Percentiles rank a stretch among this genome's conserved stretches.
These are phyloP conservation scores for Micromussa lordhowensis DNA, from an alignment of 92 coral and sea anemone genomes.

Conservation along the genomic window DNA sequence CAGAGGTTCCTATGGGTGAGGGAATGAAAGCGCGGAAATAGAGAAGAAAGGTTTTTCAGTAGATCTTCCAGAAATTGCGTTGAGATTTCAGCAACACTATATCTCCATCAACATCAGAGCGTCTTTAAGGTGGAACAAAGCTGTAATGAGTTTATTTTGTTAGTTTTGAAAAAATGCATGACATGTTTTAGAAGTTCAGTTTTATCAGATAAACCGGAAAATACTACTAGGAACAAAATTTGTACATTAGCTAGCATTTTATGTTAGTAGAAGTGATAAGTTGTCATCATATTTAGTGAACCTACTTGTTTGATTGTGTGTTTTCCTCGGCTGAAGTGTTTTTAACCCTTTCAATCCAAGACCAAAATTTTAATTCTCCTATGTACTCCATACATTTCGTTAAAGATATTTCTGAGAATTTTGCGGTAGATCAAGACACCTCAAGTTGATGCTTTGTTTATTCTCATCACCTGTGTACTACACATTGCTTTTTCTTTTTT, in stretches of 20 bases:
- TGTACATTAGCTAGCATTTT: neutral
- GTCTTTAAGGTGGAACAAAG: too few species aligned
- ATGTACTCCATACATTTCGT: neutral
- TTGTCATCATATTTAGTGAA: neutral
- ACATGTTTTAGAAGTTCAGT: neutral
- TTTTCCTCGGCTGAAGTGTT: neutral
- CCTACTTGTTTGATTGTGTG: neutral
- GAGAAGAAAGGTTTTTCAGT: neutral
- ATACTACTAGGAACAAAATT: neutral
- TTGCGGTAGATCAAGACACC: neutral
- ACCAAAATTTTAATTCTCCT: neutral
- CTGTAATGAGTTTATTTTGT: too few species aligned
- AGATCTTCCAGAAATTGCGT: too few species aligned
- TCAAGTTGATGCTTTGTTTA: neutral
- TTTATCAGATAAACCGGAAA: neutral
- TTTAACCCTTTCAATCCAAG: neutral
- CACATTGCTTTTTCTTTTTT: neutral
- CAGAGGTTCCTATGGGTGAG: neutral
- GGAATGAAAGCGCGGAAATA: neutral
- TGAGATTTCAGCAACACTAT: too few species aligned
- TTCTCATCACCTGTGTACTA: neutral
- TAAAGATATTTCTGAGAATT: too few species aligned
- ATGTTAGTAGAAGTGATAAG: neutral
- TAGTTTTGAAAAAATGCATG: neutral
- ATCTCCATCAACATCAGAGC: too few species aligned